Conservation (phyloP, 2,113 vertebrate species). For the Tachycineta bicolor region DNA sequence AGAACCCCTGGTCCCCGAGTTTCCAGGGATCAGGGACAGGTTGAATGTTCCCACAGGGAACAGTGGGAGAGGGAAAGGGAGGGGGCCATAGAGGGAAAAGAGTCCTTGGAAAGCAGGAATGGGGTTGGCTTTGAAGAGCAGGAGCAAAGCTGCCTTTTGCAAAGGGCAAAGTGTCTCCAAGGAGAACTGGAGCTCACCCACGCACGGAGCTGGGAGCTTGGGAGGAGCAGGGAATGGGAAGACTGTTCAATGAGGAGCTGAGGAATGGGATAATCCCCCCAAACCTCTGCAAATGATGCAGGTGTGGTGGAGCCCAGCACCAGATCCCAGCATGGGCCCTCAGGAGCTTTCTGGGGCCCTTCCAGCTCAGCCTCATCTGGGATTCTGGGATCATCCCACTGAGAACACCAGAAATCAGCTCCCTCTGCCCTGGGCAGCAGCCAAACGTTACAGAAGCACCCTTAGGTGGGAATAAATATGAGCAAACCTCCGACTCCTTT, state of each 20-base stretch:
- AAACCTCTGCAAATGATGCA: not conserved
- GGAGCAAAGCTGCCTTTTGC: not conserved
- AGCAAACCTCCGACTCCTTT: not conserved
- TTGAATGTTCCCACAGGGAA: not conserved
- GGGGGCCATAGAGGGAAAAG: not conserved
- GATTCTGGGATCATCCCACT: not conserved
- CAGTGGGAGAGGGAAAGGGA: not conserved
- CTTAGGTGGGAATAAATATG: not conserved
- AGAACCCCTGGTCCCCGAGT: not conserved
- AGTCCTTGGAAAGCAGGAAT: not conserved
- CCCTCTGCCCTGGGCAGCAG: not conserved
- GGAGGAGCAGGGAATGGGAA: not conserved
- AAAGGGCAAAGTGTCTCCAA: slow-evolving; percentile 3
- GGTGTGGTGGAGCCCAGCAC: not conserved
- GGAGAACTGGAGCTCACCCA: not conserved
- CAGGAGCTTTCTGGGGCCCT: not conserved
- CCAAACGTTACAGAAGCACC: not conserved
- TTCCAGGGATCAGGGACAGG: not conserved
- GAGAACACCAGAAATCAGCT: not conserved
- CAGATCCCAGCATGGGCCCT: not conserved
- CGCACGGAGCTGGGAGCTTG: not conserved
- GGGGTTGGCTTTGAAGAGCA: not conserved
- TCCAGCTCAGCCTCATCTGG: not conserved
- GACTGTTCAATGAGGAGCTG: not conserved
- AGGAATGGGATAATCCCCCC: not conserved